Conservation (phyloP, 1,140 invertebrate genomes). For the Drosophila sechellia region DNA sequence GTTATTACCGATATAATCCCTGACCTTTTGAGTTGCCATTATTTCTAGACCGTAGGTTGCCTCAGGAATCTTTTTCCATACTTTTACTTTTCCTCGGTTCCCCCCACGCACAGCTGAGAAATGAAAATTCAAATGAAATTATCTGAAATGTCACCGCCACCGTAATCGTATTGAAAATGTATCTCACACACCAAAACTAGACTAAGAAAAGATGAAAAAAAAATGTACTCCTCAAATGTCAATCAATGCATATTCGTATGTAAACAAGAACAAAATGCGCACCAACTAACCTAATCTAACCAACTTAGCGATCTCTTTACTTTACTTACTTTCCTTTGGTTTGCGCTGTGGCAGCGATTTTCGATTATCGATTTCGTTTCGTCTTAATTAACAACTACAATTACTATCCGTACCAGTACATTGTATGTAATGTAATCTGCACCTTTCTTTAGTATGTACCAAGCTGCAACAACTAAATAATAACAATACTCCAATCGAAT, state of each 20-base stretch:
- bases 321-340: constrained; percentile 53
- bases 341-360: constrained; percentile 45
- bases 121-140: constrained; percentile 44
- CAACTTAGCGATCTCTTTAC: constrained; percentile 48
- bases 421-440: constrained; percentile 72
- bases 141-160: constrained; percentile 66
- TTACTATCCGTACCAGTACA: constrained; percentile 54
- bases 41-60: constrained; percentile 45
- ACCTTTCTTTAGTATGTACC: constrained; percentile 76
- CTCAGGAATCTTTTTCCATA: constrained; percentile 1
- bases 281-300: constrained; percentile 48
- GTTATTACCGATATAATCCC: constrained; percentile 24
- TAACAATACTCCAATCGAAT: constrained; percentile 47
- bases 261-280: constrained; percentile 57
- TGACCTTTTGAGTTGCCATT: constrained; percentile 34
- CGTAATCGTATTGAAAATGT: constrained; percentile 71
- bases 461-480: constrained; percentile 69
- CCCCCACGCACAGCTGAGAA: constrained; percentile 70
- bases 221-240: constrained; percentile 43
- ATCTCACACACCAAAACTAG: constrained; percentile 65
- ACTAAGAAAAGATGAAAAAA: constrained; percentile 17
- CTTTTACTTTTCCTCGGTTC: constrained; percentile 26
- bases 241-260: constrained; percentile 64
- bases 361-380: constrained; percentile 44
- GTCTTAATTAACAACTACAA: constrained; percentile 39